Conservation (phyloP, 2,113 vertebrate species). For the Istiophorus platypterus region DNA sequence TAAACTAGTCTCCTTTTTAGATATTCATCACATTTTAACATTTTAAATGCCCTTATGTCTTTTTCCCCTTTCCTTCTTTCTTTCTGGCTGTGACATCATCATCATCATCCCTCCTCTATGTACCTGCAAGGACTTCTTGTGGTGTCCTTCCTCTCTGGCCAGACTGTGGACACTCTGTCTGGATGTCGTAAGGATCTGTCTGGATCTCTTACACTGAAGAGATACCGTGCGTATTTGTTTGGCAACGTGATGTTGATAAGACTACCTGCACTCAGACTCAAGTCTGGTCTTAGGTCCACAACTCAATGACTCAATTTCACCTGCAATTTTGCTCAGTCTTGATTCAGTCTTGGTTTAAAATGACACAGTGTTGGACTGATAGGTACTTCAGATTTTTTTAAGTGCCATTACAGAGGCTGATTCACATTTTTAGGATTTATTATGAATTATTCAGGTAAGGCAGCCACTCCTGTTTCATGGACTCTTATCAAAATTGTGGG, state of each 20-base stretch:
- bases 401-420: neutral
- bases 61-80: no score
- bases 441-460: neutral
- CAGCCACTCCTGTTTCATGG: no score
- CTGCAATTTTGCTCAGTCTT: neutral
- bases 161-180: conserved; percentile 9
- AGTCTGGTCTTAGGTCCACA: neutral
- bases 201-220: conserved; percentile 15
- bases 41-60: conserved; percentile 3
- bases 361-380: neutral
- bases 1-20: neutral
- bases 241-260: conserved; percentile 10
- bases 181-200: conserved; percentile 32
- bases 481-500: neutral
- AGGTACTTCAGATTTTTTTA: neutral
- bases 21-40: conserved; percentile 19
- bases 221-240: conserved; percentile 5
- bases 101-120: neutral
- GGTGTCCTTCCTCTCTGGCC: conserved; percentile 11
- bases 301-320: neutral
- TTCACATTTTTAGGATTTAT: neutral
- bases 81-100: neutral
- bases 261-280: neutral
- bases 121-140: conserved; percentile 10
- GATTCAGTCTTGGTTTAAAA: neutral